Evolutionary conservation across 2,888 invertebrate species (phyloP).

Genomic region (Drosophila paramelanica): DNA sequence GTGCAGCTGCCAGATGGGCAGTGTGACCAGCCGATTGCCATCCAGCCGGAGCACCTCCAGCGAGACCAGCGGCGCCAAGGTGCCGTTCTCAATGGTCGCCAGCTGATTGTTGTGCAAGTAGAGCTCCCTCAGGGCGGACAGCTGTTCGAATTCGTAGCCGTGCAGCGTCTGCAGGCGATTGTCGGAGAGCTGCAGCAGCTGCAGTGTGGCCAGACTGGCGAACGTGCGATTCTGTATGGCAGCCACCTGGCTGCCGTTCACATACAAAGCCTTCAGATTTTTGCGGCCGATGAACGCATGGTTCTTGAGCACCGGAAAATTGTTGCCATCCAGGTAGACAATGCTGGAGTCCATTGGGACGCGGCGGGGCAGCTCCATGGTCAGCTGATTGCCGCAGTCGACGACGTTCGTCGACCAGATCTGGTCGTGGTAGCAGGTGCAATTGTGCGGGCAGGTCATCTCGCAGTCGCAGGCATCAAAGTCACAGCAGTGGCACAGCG

Average conservation of each 20-base stretch:
- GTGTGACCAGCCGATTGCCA: constrained; percentile 92
- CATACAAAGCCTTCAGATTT: constrained; percentile 93
- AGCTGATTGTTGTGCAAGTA: constrained; percentile 95
- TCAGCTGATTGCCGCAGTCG: constrained; percentile 93
- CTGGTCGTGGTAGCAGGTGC: constrained; percentile 97
- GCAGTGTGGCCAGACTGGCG: constrained; percentile 93
- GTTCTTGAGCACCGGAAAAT: constrained; percentile 92
- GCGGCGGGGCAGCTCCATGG: constrained; percentile 91
- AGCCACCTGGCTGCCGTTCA: constrained; percentile 93
- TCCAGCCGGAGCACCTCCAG: constrained; percentile 92
- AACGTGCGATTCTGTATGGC: constrained; percentile 96
- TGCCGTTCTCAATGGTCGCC: constrained; percentile 91
- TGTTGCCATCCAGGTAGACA: constrained; percentile 96
- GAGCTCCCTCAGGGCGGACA: constrained; percentile 91
- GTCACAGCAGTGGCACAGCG: constrained; percentile 97
- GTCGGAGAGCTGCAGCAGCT: constrained; percentile 93
- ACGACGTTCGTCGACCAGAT: constrained; percentile 97
- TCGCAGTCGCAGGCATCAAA: constrained; percentile 98
- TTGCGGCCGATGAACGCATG: constrained; percentile 97
- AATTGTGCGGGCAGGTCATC: constrained; percentile 97
- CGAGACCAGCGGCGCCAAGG: constrained; percentile 91
- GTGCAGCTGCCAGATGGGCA: constrained; percentile 91
- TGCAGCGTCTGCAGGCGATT: constrained; percentile 92
- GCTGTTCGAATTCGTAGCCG: constrained; percentile 94
- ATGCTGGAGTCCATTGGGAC: constrained; percentile 98